These are phyloP conservation scores for Drosophila formosana DNA, from an alignment of 2,888 invertebrate genomes.

Conservation along the genomic window DNA sequence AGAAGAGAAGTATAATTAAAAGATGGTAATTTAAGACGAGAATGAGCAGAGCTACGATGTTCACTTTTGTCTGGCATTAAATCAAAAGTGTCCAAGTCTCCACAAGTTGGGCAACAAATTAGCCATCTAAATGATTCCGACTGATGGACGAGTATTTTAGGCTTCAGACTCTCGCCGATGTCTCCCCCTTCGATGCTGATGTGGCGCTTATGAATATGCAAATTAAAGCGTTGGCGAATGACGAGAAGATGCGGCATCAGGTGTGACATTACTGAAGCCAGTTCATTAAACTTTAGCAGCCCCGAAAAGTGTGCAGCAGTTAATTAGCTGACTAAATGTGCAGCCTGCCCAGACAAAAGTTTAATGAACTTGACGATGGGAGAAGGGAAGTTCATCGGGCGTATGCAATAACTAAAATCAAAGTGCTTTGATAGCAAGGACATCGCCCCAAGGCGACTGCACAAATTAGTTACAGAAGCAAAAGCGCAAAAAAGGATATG, in stretches of 20 bases:
- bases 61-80: slow-evolving; percentile 37
- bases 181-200: neutral
- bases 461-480: slow-evolving; percentile 69
- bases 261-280: slow-evolving; percentile 50
- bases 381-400: neutral
- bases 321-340: slow-evolving; percentile 60
- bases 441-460: slow-evolving; percentile 64
- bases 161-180: slow-evolving; percentile 8
- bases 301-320: slow-evolving; percentile 58
- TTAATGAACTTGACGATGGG: slow-evolving; percentile 59
- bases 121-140: slow-evolving; percentile 27
- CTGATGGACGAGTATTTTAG: slow-evolving; percentile 15
- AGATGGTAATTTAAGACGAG: neutral
- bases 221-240: slow-evolving; percentile 35
- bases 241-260: slow-evolving; percentile 44
- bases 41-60: neutral
- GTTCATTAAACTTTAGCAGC: slow-evolving; percentile 65
- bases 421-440: slow-evolving; percentile 39
- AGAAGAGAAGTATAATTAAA: slow-evolving; percentile 2
- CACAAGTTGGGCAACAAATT: slow-evolving; percentile 52
- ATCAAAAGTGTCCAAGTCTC: slow-evolving; percentile 44
- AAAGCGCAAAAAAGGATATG: slow-evolving; percentile 64
- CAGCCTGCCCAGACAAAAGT: slow-evolving; percentile 37
- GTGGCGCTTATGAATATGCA: slow-evolving; percentile 63
- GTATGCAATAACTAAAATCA: slow-evolving; percentile 53